Evolutionary conservation across 2,888 invertebrate genomes (phyloP), one percentile per base, ranked within the genome.

Genomic region (Lycia hirtaria): DNA sequence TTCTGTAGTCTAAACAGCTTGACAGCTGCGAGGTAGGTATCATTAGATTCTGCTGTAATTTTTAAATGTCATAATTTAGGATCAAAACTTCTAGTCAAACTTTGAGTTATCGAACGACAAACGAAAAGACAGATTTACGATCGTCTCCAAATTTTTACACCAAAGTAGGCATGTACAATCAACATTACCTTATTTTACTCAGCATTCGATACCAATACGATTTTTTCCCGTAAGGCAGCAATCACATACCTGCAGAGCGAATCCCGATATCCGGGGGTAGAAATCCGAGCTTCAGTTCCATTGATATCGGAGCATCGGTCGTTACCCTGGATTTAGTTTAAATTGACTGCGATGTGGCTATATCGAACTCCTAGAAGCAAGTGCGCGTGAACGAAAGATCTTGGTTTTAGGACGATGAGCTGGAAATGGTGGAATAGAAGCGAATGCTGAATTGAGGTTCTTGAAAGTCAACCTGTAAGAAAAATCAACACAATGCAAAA

Each of bases 171-270:
- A n/a, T n/a, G n/a, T 7, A 4, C 15, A 33, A 7, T 15, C 4
- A 12, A 32, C 32, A 19, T 14, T 7, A 30, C n/a, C 12, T 28
- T 30, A 43, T 12, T 24, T 38, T 40, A 28, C 37, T 30, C 14
- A 48, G 28, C 38, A 38, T 38, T 15, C 17, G 24, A 5, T 35
- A 35, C n/a, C 19, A 12, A 10, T 14, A 5, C 6, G 17, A 9
- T 9, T 51, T 41, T 51, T 41, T 32, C 22, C 32, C 24, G 1
- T 37, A 26, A 44, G 26, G 19, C 26, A 53, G 44, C 44, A 72
- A 62, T 75, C 68, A 72, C 62, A 68, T 79, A 80, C 80, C 80
- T 80, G 80, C 75, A 73, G 69, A 69, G 56, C 72, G 68, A 79
- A 80, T 80, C 80, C 74, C 74, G 82, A 81, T 35, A 35, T 75